Base-by-base conservation (phyloP, 1,140 invertebrate species). In the Heterodera carotae region DNA sequence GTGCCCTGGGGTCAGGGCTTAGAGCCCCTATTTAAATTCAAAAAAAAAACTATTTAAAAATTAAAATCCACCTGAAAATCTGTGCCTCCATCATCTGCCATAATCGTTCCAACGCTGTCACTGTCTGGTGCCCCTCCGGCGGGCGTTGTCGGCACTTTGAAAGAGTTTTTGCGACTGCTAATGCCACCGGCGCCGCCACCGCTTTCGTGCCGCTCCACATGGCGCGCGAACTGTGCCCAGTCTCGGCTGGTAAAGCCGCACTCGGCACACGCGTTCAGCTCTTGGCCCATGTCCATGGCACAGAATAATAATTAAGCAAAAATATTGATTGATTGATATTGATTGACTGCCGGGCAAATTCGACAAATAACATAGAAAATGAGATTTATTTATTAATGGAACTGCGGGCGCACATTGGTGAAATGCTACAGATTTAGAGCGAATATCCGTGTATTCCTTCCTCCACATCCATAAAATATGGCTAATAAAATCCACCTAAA, bases 191-290 rank as follows among this genome's bases (percentile, higher is more conserved):
- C 62, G 48, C 59, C 31, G 27, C 56, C 25, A 25, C 29, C 64
- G 60, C 72, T 36, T 64, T 77, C 76, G 53, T 77, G 76, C 56
- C 69, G 43, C 31, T 77, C 76, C 33, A 77, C 69, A 27, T 77
- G 76, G 22, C 33, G 53, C 39, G 22, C 62, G 67, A 77, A 77
- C 36, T 75, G 66, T 27, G 18, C 33, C 43, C 56, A 59, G 62
- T 77, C 59, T 2, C n/a, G 43, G 18, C 70, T 77, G 2, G 76
- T 77, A 43, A 71, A 77, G 64, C 76, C 76, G 64, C 76, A 77
- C 31, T 77, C 76, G 31, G 68, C 53, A 72, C 76, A 77, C 10
- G 76, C 76, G 62, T 77, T 77, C 60, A 69, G 68, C 12, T 77
- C 67, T 29, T 75, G 22, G 48, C 36, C 36, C 36, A 10, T 53